Evolutionary conservation across 2,797 vertebrate species (phyloP), one percentile per base, ranked within the genome.

Genomic region (Propithecus deckenii): DNA sequence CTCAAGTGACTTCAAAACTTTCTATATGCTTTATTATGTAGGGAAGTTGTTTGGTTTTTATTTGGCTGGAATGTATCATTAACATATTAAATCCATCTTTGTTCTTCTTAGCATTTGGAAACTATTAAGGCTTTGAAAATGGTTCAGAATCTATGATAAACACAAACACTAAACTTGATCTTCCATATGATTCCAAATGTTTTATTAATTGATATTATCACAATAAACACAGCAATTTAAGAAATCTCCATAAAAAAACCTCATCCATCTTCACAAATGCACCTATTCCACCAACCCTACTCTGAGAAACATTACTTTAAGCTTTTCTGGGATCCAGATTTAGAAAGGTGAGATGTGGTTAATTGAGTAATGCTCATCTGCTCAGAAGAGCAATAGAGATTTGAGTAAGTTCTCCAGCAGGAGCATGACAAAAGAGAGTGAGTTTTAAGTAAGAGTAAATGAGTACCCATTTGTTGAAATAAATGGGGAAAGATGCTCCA

Each of bases 81-180:
- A 75, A 59, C 35, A 22, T 90, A 67, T 75, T 95, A 83, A 65
- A 80, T 43, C 12, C 48, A 63, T 85, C 55, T 92, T 78, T 91
- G 28, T 85, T 78, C 71, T 67, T 89, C 52, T 86, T 22, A 55
- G 67, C 55, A 90, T 87, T 86, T 88, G 85, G 61, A 83, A 92
- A 85, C 38, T 25, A 43, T 78, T 87, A 84, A 81, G 52, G 4
- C 32, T 78, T 86, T 96, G 67, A 93, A 89, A 95, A 63, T 69
- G 2, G 28, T 65, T 80, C 67, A 41, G 9, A 88, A 76, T 84
- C 61, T 46, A 35, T 63, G 65, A 75, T 69, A 69, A 95, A 72
- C 22, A 86, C 46, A 89, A 88, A 85, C 43, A 43, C 22, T 63
- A 32, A 78, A 18, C 13, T 35, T 91, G 35, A 72, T 87, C 38